These are phyloP conservation scores for Gerris lacustris DNA, from an alignment of 2,888 invertebrate genomes.

Conservation along the genomic window DNA sequence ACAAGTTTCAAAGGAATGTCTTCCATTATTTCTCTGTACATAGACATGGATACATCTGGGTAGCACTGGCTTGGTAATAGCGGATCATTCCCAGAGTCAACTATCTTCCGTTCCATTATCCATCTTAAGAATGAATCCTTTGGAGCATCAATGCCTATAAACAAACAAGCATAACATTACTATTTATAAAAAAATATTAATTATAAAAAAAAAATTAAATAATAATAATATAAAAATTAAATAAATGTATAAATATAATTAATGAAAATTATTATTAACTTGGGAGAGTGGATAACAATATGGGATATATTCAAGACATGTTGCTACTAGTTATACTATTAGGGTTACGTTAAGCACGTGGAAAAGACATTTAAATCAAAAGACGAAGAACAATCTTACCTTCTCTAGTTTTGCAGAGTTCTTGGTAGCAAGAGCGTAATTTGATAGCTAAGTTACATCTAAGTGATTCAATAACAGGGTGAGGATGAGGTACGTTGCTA, in stretches of 20 bases:
- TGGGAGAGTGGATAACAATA: too few species aligned
- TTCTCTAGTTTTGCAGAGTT: constrained; percentile 83
- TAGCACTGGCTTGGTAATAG: constrained; percentile 82
- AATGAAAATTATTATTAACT: too few species aligned
- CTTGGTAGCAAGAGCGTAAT: constrained; percentile 81
- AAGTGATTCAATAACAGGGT: constrained; percentile 85
- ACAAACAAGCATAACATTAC: not conserved
- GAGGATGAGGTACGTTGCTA: constrained; percentile 74
- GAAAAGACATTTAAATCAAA: too few species aligned
- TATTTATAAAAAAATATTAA: not conserved
- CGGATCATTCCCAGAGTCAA: constrained; percentile 80
- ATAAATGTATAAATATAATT: not conserved
- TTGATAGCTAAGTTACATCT: constrained; percentile 71
- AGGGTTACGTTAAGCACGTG: too few species aligned
- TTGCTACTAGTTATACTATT: too few species aligned
- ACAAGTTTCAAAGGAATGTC: constrained; percentile 92
- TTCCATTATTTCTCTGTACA: constrained; percentile 96
- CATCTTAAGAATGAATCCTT: constrained; percentile 93
- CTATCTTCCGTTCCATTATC: constrained; percentile 89
- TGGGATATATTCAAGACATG: too few species aligned
- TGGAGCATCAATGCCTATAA: constrained; percentile 72
- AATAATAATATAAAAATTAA: not conserved
- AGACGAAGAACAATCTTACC: constrained; percentile 37
- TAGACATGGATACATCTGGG: constrained; percentile 82
- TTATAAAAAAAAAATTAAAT: not conserved